Evolutionary conservation across 2,113 vertebrate genomes (phyloP), one percentile per base, ranked within the genome.

Genomic region (Serilophus lunatus): DNA sequence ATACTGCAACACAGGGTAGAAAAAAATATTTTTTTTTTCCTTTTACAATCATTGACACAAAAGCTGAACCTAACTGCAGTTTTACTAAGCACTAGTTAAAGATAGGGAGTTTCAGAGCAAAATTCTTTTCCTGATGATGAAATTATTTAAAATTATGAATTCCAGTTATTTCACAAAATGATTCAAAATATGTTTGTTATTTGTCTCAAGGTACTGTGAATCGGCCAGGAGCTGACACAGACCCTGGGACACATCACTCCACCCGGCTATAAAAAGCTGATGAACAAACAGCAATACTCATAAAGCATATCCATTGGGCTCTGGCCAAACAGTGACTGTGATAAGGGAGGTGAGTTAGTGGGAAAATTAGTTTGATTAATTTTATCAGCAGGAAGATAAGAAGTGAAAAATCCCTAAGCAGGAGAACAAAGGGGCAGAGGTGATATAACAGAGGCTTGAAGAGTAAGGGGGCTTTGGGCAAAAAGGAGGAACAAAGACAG

Each of bases 301-400:
- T 90, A 80, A 95, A 90, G 75, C 79, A 86, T 88, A 91, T 59
- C 38, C 93, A 94, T 1, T 95, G 84, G 87, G 91, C 44, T 91
- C 75, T n/a, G 68, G 90, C 94, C 95, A 95, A 95, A 83, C 36
- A 92, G 50, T 14, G 56, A 50, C 69, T 96, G 70, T 59, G 95
- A 94, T 97, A 97, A 95, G 87, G 42, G 82, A 95, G 89, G 91
- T 95, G 89, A 53, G 89, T 74, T 84, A 95, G 74, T 76, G 82
- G 93, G 93, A 96, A 96, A 96, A 95, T 94, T 86, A 93, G 77
- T 87, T 69, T 95, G 95, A 95, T 93, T 91, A 95, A 93, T 70
- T 92, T 95, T 95, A 95, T 95, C 92, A 76, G 74, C 94, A 97
- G 94, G 96, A 96, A 96, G 84, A 91, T 92, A 83, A 92, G 36